Evolutionary conservation across 2,797 vertebrate genomes (phyloP).

Genomic region (Melanotaenia trifasciata): DNA sequence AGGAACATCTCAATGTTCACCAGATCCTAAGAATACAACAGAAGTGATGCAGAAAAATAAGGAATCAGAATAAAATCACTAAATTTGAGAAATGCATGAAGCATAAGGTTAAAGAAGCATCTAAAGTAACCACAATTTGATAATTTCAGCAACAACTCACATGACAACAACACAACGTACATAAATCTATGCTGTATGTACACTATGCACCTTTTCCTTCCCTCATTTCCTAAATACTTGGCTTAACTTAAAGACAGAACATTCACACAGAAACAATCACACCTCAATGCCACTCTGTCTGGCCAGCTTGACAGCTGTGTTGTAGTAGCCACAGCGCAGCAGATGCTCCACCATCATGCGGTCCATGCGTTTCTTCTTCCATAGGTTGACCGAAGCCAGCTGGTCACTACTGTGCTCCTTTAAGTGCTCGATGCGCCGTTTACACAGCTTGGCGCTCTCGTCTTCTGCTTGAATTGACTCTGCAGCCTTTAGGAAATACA

Average conservation of each 20-base stretch:
- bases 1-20: constrained; percentile 99
- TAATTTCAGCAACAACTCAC: too few relatives aligned
- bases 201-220: too few relatives aligned
- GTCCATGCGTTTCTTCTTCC: constrained; percentile 99
- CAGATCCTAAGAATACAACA: constrained; percentile 85
- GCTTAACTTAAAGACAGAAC: not conserved
- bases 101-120: too few relatives aligned
- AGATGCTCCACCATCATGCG: constrained; percentile 99
- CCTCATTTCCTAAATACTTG: not conserved
- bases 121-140: too few relatives aligned
- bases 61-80: not conserved
- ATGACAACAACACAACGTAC: too few relatives aligned
- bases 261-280: constrained; percentile 69
- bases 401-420: constrained; percentile 99
- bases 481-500: constrained; percentile 84
- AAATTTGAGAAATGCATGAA: too few relatives aligned
- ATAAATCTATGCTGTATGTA: too few relatives aligned
- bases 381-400: constrained; percentile 91
- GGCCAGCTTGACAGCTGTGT: constrained; percentile 95
- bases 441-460: constrained; percentile 97
- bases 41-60: not conserved
- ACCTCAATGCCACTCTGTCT: constrained; percentile 98
- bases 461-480: constrained; percentile 99
- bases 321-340: constrained; percentile 97
- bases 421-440: constrained; percentile 96